phyloP scores from a whole-genome alignment of 1,140 invertebrate genomes.

The Galendromus occidentalis region DNA sequence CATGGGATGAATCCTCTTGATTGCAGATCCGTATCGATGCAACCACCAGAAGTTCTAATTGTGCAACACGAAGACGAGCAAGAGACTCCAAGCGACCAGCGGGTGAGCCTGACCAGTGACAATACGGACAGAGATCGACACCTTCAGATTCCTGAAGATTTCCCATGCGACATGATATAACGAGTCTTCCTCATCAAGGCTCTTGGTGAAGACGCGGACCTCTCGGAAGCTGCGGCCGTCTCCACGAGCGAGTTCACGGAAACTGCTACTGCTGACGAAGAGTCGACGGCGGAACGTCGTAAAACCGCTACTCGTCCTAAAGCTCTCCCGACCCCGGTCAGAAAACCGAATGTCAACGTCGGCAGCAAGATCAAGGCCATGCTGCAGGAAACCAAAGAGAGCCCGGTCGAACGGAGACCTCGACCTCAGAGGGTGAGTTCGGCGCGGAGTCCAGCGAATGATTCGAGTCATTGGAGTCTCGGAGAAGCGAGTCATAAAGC shows the following conservation, averaged over 20 bases:
- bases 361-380: constrained; percentile 3
- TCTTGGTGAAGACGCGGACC: background rate
- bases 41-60: background rate
- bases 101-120: background rate
- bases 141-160: too few species aligned
- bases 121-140: too few species aligned
- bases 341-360: constrained; percentile 1
- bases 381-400: constrained; percentile 3
- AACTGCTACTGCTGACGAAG: background rate
- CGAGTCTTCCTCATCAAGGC: too few species aligned
- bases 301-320: background rate
- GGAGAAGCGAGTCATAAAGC: too few species aligned
- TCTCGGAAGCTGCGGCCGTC: background rate
- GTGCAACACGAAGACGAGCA: background rate
- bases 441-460: too few species aligned
- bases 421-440: background rate
- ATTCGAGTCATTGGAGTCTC: too few species aligned
- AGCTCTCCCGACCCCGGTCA: background rate
- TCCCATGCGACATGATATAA: too few species aligned
- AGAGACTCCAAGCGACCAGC: background rate
- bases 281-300: background rate
- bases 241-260: background rate
- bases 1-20: too few species aligned
- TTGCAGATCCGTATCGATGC: constrained; percentile 2
- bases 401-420: background rate